phyloP scores from a whole-genome alignment of 2,888 invertebrate genomes.

The Apomyelois bistriatella region DNA sequence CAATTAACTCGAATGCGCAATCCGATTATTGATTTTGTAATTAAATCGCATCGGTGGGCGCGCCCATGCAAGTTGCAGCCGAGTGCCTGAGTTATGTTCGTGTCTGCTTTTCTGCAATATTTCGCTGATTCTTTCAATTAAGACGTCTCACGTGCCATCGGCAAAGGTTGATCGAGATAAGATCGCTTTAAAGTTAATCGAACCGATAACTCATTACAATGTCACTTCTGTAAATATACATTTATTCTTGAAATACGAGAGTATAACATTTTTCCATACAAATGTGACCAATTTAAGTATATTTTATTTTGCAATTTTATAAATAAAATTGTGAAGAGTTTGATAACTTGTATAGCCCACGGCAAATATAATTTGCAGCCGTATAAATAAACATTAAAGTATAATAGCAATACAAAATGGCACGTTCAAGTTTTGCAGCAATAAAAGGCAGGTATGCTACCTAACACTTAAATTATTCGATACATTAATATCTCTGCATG shows the following conservation, averaged over 20 bases:
- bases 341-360: background rate
- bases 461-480: conserved; percentile 14
- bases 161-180: conserved; percentile 9
- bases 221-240: background rate
- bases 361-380: background rate
- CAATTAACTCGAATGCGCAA: conserved; percentile 59
- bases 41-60: conserved; percentile 69
- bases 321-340: background rate
- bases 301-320: background rate
- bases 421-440: conserved; percentile 9
- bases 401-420: conserved; percentile 6
- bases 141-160: conserved; percentile 16
- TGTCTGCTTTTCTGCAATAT: conserved; percentile 22
- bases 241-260: background rate
- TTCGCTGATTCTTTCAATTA: conserved; percentile 14
- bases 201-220: background rate
- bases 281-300: background rate
- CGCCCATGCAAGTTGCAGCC: conserved; percentile 36
- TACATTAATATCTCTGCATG: conserved; percentile 16
- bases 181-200: conserved; percentile 7
- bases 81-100: conserved; percentile 42
- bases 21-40: conserved; percentile 77
- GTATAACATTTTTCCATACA: background rate
- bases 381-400: conserved; percentile 9
- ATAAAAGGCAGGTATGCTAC: conserved; percentile 12